Conservation (phyloP, 2,113 vertebrate species). For the Vimba vimba region DNA sequence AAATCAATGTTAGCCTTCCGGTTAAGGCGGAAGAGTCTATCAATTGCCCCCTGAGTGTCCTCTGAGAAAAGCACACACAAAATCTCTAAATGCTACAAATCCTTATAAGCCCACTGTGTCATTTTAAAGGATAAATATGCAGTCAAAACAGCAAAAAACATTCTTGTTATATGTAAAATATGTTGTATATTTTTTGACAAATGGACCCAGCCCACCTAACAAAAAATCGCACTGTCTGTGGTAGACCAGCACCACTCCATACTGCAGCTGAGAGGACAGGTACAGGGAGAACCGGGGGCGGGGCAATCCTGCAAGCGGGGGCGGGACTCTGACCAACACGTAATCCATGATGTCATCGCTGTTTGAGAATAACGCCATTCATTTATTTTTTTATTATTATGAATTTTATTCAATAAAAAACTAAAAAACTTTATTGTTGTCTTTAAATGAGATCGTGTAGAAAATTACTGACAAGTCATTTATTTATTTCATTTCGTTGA, state of each 20-base stretch:
- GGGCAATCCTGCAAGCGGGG: slow-evolving; percentile 71
- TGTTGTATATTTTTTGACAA: neutral
- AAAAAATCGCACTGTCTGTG: slow-evolving; percentile 83
- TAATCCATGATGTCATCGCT: slow-evolving; percentile 84
- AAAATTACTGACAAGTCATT: neutral
- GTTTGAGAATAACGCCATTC: slow-evolving; percentile 19
- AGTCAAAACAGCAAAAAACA: neutral
- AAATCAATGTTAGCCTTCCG: slow-evolving; percentile 75
- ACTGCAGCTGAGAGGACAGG: slow-evolving; percentile 88
- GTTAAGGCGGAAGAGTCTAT: slow-evolving; percentile 68
- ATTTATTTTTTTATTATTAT: too few relatives aligned
- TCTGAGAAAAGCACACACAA: slow-evolving; percentile 67
- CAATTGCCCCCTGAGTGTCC: slow-evolving; percentile 78
- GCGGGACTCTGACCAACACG: slow-evolving; percentile 75
- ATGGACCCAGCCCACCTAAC: slow-evolving; percentile 63
- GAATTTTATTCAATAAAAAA: too few relatives aligned
- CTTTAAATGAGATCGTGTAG: neutral
- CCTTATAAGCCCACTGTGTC: neutral
- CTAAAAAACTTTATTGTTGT: too few relatives aligned
- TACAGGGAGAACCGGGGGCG: slow-evolving; percentile 88
- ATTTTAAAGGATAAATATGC: neutral
- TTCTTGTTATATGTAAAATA: too few relatives aligned
- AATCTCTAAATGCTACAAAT: neutral
- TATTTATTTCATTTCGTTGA: neutral
- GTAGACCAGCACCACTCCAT: slow-evolving; percentile 83